Base-by-base conservation (phyloP, 92 coral and sea anemone species). In the Heliopora coerulea region DNA sequence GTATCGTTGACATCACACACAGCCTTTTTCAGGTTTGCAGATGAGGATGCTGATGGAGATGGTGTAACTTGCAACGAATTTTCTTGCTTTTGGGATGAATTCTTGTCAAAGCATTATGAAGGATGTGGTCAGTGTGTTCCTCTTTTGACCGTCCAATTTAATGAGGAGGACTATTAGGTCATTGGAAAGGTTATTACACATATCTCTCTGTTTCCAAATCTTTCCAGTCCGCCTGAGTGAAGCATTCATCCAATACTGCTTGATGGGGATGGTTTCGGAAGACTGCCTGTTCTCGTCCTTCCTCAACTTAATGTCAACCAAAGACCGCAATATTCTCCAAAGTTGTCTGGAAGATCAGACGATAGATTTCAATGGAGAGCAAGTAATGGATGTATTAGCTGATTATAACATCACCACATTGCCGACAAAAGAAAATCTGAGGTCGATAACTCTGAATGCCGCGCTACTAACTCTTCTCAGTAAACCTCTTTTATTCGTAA, bases 31-130 rank as follows among this genome's bases (percentile, higher is more conserved):
- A 32, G 31, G 25, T 82, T 86, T 46, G 61, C 83, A 46, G 84
- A 52, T 50, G 86, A 86, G 60, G 80, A 70, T 32, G 87, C 79
- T 59, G 72, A 56, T 52, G 87, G 83, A 25, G 75, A 83, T n/a
- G 91, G 87, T 24, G 87, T 86, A 37, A 64, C 76, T 24, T 79
- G 84, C 54, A 85, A 86, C 42, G 88, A 83, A 35, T 86, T 70
- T 39, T 80, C 84, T 28, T 82, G 60, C 19, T 86, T 86, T 50
- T 82, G 87, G 87, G 85, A 83, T 54, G 65, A 62, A 54, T 83
- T 64, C 59, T 75, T 74, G 18, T 69, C 83, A n/a, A 80, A 73
- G 30, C 80, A 87, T 72, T 83, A 88, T 33, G 82, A 87, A 39
- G 91, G 86, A 58, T 73, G 70, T 62, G 82, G 65, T 35, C 82